Conservation (phyloP, 2,113 vertebrate genomes). For the Nesospiza acunhae region DNA sequence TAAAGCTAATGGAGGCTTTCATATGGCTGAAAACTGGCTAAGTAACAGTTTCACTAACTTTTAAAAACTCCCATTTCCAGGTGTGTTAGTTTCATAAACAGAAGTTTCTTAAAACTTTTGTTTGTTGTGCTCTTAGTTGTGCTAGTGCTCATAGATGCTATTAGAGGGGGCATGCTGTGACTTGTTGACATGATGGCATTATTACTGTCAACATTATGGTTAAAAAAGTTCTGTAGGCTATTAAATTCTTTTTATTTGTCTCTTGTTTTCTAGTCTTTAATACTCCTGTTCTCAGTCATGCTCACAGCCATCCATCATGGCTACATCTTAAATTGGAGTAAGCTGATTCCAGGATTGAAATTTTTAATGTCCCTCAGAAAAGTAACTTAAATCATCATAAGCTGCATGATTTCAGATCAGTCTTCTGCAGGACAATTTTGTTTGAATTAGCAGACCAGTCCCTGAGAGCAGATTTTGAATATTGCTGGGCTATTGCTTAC, state of each 20-base stretch:
- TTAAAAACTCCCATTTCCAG: background rate
- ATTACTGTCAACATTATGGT: background rate
- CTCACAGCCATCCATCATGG: fast-evolving
- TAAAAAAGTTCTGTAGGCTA: background rate
- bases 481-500: background rate
- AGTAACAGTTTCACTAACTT: background rate
- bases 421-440: background rate
- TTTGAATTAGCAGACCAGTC: background rate
- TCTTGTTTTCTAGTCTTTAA: background rate
- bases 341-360: background rate
- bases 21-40: background rate
- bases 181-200: background rate
- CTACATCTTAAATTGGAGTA: background rate
- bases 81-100: background rate
- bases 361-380: background rate
- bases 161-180: background rate
- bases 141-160: background rate
- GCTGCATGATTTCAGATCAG: background rate
- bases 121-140: background rate
- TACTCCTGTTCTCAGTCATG: background rate
- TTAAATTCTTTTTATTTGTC: background rate
- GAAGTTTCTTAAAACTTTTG: background rate
- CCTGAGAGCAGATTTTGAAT: background rate
- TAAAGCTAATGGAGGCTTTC: background rate
- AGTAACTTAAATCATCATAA: background rate